Conservation (phyloP, 1,140 invertebrate species). For the Bombus waltoni region DNA sequence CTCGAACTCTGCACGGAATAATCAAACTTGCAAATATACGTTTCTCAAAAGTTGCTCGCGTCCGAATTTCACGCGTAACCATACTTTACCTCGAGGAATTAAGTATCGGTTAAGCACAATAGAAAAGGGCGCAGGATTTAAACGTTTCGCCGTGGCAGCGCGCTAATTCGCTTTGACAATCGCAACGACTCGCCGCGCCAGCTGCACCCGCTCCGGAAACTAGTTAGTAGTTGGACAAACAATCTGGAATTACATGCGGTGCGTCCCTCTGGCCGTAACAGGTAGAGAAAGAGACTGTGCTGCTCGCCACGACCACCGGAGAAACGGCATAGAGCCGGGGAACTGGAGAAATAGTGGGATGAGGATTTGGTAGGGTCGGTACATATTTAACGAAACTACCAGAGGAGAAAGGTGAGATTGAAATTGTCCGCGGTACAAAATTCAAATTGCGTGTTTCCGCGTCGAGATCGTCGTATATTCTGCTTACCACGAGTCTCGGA, state of each 20-base stretch:
- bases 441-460: slow-evolving; percentile 52
- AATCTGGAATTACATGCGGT: slow-evolving; percentile 71
- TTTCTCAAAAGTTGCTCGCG: too few relatives aligned
- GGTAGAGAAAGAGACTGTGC: background rate
- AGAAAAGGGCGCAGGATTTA: background rate
- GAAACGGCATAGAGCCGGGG: background rate
- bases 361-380: background rate
- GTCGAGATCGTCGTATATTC: slow-evolving; percentile 25
- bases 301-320: background rate
- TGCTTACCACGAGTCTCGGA: background rate
- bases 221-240: slow-evolving; percentile 76
- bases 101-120: background rate
- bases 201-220: slow-evolving; percentile 58
- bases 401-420: slow-evolving; percentile 13
- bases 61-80: too few relatives aligned
- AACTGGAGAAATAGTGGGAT: background rate
- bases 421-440: slow-evolving; percentile 41
- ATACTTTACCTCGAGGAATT: background rate
- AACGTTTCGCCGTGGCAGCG: slow-evolving; percentile 1
- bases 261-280: slow-evolving; percentile 38
- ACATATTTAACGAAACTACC: slow-evolving; percentile 31
- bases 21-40: too few relatives aligned
- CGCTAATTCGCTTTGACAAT: slow-evolving; percentile 69
- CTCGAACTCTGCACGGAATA: too few relatives aligned
- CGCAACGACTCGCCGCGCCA: slow-evolving; percentile 46